Evolutionary conservation across 2,113 vertebrate species (phyloP), one percentile per base, ranked within the genome.

Genomic region (Gorsachius goisagi): DNA sequence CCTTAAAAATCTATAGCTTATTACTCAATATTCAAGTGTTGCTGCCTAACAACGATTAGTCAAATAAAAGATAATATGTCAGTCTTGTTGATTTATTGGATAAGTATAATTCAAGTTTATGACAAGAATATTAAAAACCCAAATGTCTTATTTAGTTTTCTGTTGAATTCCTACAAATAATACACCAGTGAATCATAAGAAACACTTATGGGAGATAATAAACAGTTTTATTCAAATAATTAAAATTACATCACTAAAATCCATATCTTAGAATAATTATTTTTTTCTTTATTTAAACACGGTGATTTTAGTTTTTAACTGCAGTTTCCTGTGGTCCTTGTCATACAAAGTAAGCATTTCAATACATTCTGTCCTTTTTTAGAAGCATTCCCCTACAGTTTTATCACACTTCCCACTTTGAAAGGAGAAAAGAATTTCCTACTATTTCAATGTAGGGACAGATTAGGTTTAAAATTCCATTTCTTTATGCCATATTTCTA

Each of bases 401-500:
- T 83, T 79, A 24, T 55, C 5, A 27, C 53, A 68, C 7, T 72
- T 93, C n/a, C 13, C 6, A 1, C 39, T 68, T 26, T 66, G 32
- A 69, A 41, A 33, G 19, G 10, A 89, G 14, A 68, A 60, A 19
- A 69, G 11, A 88, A 86, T 74, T 77, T 27, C 15, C 16, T 22
- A 66, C 11, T 0, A 1, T 52, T 86, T 89, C n/a, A 28, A 5
- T 0, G 0, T 17, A 90, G 35, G 37, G 28, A 79, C 3, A 55
- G 5, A 64, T 47, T 67, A 60, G 9, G 45, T 71, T 94, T 94
- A 85, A 96, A 93, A 96, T 95, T 56, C 20, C 32, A 20, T 82
- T 79, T 85, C 60, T 84, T 87, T 90, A 18, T 33, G 11, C 19
- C 16, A 17, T 80, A 27, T 83, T 88, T 22, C n/a, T 95, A 69